phyloP scores from a whole-genome alignment of 2,888 invertebrate species.

The Orthosia gracilis region DNA sequence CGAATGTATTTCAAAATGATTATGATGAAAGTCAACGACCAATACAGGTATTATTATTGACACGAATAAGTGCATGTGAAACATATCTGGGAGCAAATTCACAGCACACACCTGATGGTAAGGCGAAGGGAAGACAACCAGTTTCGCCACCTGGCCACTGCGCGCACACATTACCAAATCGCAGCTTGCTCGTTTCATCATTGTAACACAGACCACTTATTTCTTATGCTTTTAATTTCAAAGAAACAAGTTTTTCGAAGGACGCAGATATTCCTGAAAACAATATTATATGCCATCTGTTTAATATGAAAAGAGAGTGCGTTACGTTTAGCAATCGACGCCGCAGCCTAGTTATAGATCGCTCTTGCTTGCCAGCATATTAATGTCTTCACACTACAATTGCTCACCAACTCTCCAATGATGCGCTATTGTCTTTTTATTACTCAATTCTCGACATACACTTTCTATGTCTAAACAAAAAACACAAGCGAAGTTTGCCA shows the following conservation, averaged over 20 bases:
- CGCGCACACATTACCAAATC: slow-evolving; percentile 72
- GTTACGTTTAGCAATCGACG: slow-evolving; percentile 72
- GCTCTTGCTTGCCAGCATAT: slow-evolving; percentile 76
- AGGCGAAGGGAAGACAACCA: slow-evolving; percentile 80
- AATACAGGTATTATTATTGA: slow-evolving; percentile 15
- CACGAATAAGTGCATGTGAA: slow-evolving; percentile 46
- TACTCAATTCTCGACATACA: slow-evolving; percentile 67
- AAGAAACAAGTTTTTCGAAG: slow-evolving; percentile 56
- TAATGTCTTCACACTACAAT: slow-evolving; percentile 76
- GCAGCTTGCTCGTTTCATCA: slow-evolving; percentile 70
- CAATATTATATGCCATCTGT: slow-evolving; percentile 66
- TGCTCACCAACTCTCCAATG: slow-evolving; percentile 68
- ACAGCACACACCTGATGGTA: slow-evolving; percentile 79
- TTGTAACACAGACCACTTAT: slow-evolving; percentile 51
- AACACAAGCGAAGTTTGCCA: slow-evolving; percentile 47
- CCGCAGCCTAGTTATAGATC: slow-evolving; percentile 60
- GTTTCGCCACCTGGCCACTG: slow-evolving; percentile 83
- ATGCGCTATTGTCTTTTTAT: slow-evolving; percentile 79
- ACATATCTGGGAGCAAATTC: slow-evolving; percentile 74
- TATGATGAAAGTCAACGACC: not conserved
- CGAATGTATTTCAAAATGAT: not conserved
- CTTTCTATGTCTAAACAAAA: slow-evolving; percentile 75
- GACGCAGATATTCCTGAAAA: slow-evolving; percentile 64
- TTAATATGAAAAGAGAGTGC: slow-evolving; percentile 76
- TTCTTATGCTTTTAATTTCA: slow-evolving; percentile 59